Conservation (phyloP, 2,888 invertebrate species). For the Amiota minor region DNA sequence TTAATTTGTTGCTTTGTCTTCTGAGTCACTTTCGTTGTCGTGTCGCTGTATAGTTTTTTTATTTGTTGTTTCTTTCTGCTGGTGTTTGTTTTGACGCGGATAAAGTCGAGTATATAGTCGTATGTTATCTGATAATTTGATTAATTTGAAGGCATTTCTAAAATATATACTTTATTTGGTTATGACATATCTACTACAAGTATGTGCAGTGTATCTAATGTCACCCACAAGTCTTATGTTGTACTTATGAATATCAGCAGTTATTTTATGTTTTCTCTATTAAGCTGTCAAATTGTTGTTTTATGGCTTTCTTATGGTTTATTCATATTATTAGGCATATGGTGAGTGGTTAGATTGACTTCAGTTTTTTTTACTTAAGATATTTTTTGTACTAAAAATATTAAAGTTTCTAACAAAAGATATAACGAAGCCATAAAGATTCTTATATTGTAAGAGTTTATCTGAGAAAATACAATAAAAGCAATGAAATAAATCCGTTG, state of each 20-base stretch:
- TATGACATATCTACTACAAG: slow-evolving; percentile 14
- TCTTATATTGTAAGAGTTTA: slow-evolving; percentile 61
- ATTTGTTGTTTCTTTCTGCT: neutral
- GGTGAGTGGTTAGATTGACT: too few species aligned
- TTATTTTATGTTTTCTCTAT: neutral
- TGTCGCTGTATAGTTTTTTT: neutral
- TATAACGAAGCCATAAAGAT: neutral
- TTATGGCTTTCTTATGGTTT: neutral
- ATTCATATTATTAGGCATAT: neutral
- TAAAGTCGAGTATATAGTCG: slow-evolving; percentile 40
- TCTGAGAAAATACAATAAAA: slow-evolving; percentile 57
- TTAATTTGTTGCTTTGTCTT: slow-evolving; percentile 53
- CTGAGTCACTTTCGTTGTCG: slow-evolving; percentile 39
- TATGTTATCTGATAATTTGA: slow-evolving; percentile 62
- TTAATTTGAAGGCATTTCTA: slow-evolving; percentile 46
- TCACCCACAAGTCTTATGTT: slow-evolving; percentile 14
- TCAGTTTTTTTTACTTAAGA: slow-evolving; percentile 28
- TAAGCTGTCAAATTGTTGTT: slow-evolving; percentile 4
- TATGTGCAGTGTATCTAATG: slow-evolving; percentile 26
- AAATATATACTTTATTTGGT: slow-evolving; percentile 33
- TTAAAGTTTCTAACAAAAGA: neutral
- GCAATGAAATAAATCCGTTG: slow-evolving; percentile 59
- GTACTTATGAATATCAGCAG: neutral
- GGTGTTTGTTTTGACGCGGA: slow-evolving; percentile 63
- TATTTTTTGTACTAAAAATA: slow-evolving; percentile 32